A percentile compares a stretch with the other conserved stretches of the same genome.
phyloP scores from a whole-genome alignment of 2,113 vertebrate species.

The Xiphorhynchus elegans region DNA sequence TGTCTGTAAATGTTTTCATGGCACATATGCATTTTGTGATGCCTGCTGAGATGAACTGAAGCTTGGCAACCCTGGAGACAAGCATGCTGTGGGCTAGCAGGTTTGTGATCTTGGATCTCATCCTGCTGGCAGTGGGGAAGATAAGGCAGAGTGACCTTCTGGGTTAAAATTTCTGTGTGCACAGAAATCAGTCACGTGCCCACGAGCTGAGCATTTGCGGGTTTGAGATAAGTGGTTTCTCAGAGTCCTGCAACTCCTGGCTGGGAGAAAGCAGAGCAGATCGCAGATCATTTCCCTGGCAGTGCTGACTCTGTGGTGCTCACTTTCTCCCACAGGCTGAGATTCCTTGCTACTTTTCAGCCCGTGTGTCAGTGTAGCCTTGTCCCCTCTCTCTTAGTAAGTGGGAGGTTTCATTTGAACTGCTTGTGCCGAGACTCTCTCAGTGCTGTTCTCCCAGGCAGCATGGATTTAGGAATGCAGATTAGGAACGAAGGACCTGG shows the following conservation, averaged over 20 bases:
- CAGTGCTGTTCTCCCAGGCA: background rate
- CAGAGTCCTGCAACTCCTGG: background rate
- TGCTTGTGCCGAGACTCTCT: rapidly evolving
- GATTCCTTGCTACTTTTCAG: background rate
- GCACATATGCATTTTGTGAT: background rate
- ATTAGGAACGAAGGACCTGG: background rate
- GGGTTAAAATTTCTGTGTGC: background rate
- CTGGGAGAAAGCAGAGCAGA: background rate
- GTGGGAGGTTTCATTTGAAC: background rate
- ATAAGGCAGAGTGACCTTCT: background rate
- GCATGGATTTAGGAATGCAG: rapidly evolving
- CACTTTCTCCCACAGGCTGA: background rate
- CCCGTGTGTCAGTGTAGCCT: background rate
- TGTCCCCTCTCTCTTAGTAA: background rate
- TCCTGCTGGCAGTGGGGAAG: background rate
- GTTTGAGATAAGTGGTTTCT: background rate
- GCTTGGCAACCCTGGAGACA: background rate
- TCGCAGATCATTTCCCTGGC: rapidly evolving
- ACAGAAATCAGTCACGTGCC: background rate
- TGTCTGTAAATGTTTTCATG: background rate
- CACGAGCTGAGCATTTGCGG: background rate
- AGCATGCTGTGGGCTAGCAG: background rate
- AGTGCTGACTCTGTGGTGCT: background rate
- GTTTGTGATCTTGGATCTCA: background rate
- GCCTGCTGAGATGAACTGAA: background rate